phyloP scores from a whole-genome alignment of 2,797 vertebrate genomes.

The Furcifer pardalis region DNA sequence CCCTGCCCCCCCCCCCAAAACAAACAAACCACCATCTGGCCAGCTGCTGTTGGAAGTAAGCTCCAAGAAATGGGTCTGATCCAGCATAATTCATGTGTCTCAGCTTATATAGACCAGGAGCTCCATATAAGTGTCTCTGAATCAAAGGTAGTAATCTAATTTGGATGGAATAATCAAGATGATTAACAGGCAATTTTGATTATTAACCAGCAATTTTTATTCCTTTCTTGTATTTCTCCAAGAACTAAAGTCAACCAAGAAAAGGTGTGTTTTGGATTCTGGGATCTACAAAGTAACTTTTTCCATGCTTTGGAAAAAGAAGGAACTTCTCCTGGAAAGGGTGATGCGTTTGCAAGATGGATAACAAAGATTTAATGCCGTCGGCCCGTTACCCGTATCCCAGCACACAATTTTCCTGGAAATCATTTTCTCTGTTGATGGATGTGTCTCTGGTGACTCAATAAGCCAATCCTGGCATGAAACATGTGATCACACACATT shows the following conservation, averaged over 20 bases:
- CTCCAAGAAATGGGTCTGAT: not conserved
- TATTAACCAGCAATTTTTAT: not conserved
- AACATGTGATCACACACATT: too few species aligned
- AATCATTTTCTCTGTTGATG: too few species aligned
- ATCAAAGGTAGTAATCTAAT: too few species aligned
- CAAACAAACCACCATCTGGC: too few species aligned
- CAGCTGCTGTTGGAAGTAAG: not conserved
- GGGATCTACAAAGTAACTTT: not conserved
- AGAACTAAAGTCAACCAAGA: not conserved
- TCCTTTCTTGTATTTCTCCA: not conserved
- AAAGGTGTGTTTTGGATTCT: not conserved
- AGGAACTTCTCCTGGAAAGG: too few species aligned
- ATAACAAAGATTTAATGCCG: not conserved
- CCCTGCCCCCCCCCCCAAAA: not conserved
- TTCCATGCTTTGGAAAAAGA: not conserved
- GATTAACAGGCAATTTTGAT: not conserved
- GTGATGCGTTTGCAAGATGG: not conserved
- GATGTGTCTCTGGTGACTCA: too few species aligned
- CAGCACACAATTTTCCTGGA: too few species aligned
- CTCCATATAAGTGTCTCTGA: not conserved
- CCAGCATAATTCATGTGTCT: not conserved
- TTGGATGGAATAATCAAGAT: not conserved
- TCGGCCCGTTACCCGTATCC: too few species aligned
- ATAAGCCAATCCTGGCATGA: too few species aligned
- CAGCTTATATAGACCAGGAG: too few species aligned